These are phyloP conservation scores for Microchirus variegatus DNA, from an alignment of 2,797 vertebrate species.

Conservation along the genomic window DNA sequence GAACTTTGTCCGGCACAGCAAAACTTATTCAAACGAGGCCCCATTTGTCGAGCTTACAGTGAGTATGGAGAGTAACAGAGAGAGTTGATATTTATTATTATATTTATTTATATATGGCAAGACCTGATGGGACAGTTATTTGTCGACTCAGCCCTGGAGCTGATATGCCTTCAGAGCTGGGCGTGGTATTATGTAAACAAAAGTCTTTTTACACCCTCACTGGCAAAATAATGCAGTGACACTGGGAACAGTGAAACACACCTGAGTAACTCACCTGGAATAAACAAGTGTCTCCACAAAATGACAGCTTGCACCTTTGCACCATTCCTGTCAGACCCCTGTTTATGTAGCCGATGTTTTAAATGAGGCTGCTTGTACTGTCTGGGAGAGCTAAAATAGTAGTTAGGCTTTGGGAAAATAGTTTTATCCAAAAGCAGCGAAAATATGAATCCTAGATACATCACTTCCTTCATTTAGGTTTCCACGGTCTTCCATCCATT, in stretches of 20 bases:
- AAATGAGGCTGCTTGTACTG: not conserved
- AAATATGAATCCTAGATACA: too few relatives aligned
- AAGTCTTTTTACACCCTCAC: not conserved
- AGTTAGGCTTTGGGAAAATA: not conserved
- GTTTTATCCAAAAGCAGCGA: not conserved
- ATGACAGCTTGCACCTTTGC: not conserved
- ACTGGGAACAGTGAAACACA: not conserved
- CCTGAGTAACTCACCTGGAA: not conserved
- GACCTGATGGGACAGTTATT: slow-evolving; percentile 22
- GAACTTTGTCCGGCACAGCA: not conserved
- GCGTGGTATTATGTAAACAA: slow-evolving; percentile 35
- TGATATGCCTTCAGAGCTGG: slow-evolving; percentile 7
- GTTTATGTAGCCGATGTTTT: not conserved
- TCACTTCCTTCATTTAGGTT: too few relatives aligned
- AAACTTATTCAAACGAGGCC: not conserved
- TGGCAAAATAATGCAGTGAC: not conserved
- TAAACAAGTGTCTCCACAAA: not conserved
- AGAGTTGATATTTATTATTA: too few relatives aligned
- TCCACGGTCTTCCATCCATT: too few relatives aligned
- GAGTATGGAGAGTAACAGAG: too few relatives aligned
- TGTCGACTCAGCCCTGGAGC: slow-evolving; percentile 11
- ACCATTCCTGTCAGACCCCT: not conserved
- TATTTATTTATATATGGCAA: too few relatives aligned
- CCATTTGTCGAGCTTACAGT: slow-evolving; percentile 4
- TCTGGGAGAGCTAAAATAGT: not conserved